Evolutionary conservation across 1,140 invertebrate species (phyloP), one percentile per base, ranked within the genome.

Genomic region (Stratiolaelaps scimitus): DNA sequence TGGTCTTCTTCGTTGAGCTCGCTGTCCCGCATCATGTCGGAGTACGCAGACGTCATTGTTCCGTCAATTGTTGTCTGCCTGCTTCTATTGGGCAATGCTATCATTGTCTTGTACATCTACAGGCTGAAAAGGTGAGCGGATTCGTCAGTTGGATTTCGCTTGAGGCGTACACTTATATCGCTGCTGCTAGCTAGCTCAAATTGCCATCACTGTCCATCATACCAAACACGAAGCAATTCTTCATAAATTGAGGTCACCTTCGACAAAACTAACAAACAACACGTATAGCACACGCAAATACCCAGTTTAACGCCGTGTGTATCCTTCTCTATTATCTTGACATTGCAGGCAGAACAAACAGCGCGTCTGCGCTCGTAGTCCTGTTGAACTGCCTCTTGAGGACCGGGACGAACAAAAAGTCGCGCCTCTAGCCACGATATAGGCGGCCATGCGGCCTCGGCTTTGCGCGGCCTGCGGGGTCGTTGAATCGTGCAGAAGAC

Each of bases 1-100:
- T 60, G 26, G 26, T 29, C 26, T 60, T 34, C 34, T 26, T 29
- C 26, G 26, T 34, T 60, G 15, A 1, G 26, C 17, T 60, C 53
- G 17, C 53, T 60, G 23, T 29, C 53, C 26, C 53, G 53, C 53
- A 60, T 23, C 53, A 60, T 60, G 53, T 60, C 53, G 53, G 53
- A 60, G 53, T 60, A 60, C 53, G 53, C 53, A 23, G 53, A 60
- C 53, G 1, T 60, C 17, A 60, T 60, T 34, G 26, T 60, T 60
- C 53, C 53, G 15, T 60, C 53, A 34, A 60, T 60, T 34, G 26
- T 60, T 34, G 53, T 60, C 26, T 26, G 53, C 23, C 53, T 60
- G 26, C 53, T 60, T 15, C 15, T 60, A 17, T 60, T 60, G 15
- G 53, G 53, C 53, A 60, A 60, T 23, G 34, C 20, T 15, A 15